Conservation (phyloP, 2,888 invertebrate species). For the Andrena marginata region DNA sequence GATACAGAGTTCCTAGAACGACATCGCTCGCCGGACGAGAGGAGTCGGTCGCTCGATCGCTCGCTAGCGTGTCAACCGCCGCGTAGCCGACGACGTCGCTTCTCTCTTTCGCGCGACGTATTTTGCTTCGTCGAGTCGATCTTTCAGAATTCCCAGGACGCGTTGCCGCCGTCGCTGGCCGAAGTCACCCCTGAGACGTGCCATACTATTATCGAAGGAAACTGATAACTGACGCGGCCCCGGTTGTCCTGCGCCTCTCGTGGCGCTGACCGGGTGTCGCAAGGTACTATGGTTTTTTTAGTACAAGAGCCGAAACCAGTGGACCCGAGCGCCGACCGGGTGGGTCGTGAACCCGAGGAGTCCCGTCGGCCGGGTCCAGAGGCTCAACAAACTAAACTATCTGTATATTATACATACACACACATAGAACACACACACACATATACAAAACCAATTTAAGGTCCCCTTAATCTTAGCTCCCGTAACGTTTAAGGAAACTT, state of each 20-base stretch:
- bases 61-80: neutral
- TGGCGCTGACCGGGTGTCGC: slow-evolving; percentile 4
- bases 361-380: slow-evolving; percentile 42
- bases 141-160: slow-evolving; percentile 64
- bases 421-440: slow-evolving; percentile 10
- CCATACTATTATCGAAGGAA: slow-evolving; percentile 77
- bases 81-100: neutral
- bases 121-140: slow-evolving; percentile 50
- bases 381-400: slow-evolving; percentile 78
- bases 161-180: slow-evolving; percentile 61
- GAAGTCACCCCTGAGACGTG: slow-evolving; percentile 79
- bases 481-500: slow-evolving; percentile 75
- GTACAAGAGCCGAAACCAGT: slow-evolving; percentile 77
- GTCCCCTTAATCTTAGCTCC: slow-evolving; percentile 79
- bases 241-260: neutral
- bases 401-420: slow-evolving; percentile 65
- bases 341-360: neutral
- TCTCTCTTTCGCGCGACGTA: slow-evolving; percentile 18
- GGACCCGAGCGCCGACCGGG: slow-evolving; percentile 17
- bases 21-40: slow-evolving; percentile 24
- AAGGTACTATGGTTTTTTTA: slow-evolving; percentile 77
- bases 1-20: slow-evolving; percentile 58
- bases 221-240: slow-evolving; percentile 56
- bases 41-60: neutral
- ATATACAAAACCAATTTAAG: slow-evolving; percentile 72